phyloP scores from a whole-genome alignment of 2,797 vertebrate species.

The Platalea minor region DNA sequence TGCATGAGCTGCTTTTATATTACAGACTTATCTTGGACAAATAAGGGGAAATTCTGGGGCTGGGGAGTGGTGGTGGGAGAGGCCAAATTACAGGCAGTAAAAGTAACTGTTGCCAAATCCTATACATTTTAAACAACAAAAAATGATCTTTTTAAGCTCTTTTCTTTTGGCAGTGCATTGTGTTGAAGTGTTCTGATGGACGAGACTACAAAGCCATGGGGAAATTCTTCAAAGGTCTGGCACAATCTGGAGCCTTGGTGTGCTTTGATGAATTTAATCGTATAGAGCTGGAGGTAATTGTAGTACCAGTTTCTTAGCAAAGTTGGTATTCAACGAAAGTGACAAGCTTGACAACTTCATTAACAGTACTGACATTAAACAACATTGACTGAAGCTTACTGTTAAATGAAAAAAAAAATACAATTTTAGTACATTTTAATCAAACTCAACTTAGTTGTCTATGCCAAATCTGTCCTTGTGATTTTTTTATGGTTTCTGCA shows the following conservation, averaged over 20 bases:
- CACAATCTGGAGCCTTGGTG: constrained; percentile 66
- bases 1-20: not conserved
- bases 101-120: not conserved
- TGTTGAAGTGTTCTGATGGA: constrained; percentile 60
- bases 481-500: not conserved
- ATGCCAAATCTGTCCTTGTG: constrained; percentile 31
- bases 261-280: constrained; percentile 77
- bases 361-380: constrained; percentile 72
- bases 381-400: constrained; percentile 64
- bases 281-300: constrained; percentile 75
- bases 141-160: not conserved
- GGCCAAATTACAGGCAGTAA: not conserved
- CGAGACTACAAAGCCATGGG: constrained; percentile 67
- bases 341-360: constrained; percentile 78
- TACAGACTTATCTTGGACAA: not conserved
- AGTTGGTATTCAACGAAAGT: constrained; percentile 72
- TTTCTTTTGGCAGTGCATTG: constrained; percentile 44
- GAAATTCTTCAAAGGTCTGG: constrained; percentile 76
- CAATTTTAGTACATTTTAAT: constrained; percentile 68
- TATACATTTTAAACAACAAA: constrained; percentile 13
- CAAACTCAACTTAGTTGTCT: not conserved
- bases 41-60: not conserved
- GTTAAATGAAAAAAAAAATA: constrained; percentile 49
- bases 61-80: not conserved
- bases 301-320: constrained; percentile 71